phyloP scores from a whole-genome alignment of 2,888 invertebrate species.

The Andrena chrysosceles region DNA sequence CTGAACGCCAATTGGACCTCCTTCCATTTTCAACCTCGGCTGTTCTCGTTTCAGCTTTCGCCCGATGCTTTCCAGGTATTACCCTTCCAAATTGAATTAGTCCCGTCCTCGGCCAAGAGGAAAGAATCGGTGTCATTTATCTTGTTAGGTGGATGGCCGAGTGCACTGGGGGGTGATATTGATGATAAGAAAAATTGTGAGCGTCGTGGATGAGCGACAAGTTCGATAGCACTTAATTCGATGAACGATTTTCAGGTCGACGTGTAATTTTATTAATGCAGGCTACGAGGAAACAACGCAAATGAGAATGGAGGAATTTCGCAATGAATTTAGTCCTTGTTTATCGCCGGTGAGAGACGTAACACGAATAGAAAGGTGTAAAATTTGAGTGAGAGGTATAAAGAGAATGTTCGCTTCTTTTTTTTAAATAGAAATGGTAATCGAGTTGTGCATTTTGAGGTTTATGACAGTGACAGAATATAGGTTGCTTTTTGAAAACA shows the following conservation, averaged over 20 bases:
- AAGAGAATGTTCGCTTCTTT: too few species aligned
- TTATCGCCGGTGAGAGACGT: too few species aligned
- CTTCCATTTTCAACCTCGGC: constrained; percentile 11
- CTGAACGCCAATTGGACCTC: constrained; percentile 49
- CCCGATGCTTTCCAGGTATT: constrained; percentile 57
- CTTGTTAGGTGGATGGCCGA: constrained; percentile 42
- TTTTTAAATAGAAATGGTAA: too few species aligned
- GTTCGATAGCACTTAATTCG: not conserved
- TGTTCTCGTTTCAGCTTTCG: constrained; percentile 14
- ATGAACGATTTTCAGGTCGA: not conserved
- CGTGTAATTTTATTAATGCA: not conserved
- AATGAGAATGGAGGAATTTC: too few species aligned
- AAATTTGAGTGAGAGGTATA: too few species aligned
- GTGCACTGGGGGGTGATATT: constrained; percentile 34
- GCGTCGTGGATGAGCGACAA: not conserved
- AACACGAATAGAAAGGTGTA: too few species aligned
- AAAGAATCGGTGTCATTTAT: constrained; percentile 57
- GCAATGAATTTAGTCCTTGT: too few species aligned
- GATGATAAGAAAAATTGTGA: constrained; percentile 19
- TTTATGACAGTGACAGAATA: too few species aligned
- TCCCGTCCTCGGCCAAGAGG: constrained; percentile 30
- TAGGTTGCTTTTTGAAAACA: not conserved
- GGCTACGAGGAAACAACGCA: too few species aligned
- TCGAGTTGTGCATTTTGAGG: too few species aligned
- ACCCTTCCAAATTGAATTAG: constrained; percentile 66